A percentile compares a stretch with the other conserved stretches of the same genome.
Conservation (phyloP, 2,797 vertebrate species). For the Menidia menidia region DNA sequence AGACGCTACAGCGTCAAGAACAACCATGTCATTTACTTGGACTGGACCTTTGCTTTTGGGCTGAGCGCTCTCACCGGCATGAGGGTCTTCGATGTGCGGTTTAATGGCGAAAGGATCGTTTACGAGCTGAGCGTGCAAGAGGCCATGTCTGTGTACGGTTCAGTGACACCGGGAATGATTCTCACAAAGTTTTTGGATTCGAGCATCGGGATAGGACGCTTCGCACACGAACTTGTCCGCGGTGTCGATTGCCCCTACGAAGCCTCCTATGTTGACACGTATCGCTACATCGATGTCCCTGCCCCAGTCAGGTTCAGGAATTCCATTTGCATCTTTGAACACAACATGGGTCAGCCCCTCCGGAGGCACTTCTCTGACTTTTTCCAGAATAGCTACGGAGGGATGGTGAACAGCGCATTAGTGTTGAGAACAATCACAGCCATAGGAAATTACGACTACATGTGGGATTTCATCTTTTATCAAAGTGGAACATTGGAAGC, state of each 20-base stretch:
- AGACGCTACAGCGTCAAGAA: constrained; percentile 83
- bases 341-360: constrained; percentile 87
- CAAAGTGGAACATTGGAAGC: constrained; percentile 89
- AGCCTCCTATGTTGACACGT: constrained; percentile 86
- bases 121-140: constrained; percentile 95
- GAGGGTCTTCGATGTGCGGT: constrained; percentile 89
- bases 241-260: constrained; percentile 91
- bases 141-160: constrained; percentile 88
- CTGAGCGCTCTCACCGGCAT: constrained; percentile 86
- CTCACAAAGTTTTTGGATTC: constrained; percentile 88
- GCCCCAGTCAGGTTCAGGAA: constrained; percentile 79
- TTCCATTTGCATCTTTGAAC: constrained; percentile 93
- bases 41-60: constrained; percentile 91
- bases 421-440: constrained; percentile 88
- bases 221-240: constrained; percentile 86
- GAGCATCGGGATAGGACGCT: constrained; percentile 87
- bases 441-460: constrained; percentile 92
- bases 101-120: constrained; percentile 82
- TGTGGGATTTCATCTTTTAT: constrained; percentile 95
- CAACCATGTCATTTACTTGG: constrained; percentile 83
- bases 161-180: constrained; percentile 87
- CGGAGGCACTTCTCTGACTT: constrained; percentile 89
- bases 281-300: constrained; percentile 86
- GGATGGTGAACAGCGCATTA: constrained; percentile 83
- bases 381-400: constrained; percentile 83